Conservation (phyloP, 2,797 vertebrate species). For the Linurgus olivaceus region DNA sequence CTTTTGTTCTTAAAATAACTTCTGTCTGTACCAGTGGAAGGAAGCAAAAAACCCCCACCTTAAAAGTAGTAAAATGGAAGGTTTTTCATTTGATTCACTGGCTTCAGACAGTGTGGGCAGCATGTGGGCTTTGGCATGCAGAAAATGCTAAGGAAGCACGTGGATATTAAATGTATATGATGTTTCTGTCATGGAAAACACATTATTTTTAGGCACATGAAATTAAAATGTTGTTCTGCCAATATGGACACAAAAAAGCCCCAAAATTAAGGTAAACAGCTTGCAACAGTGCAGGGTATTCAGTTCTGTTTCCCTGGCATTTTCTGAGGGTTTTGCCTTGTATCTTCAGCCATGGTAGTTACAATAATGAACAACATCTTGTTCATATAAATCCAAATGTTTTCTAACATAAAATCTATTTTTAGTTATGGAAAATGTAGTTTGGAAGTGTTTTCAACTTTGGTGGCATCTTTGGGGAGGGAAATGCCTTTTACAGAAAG, state of each 20-base stretch:
- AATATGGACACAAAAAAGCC: neutral
- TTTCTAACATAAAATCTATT: neutral
- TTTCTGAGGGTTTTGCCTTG: neutral
- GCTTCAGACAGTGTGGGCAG: neutral
- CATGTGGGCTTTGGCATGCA: neutral
- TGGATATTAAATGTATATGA: neutral
- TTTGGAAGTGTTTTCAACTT: neutral
- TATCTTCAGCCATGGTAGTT: neutral
- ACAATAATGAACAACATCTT: neutral
- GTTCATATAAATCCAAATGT: neutral
- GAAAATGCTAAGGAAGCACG: neutral
- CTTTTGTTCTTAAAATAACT: neutral
- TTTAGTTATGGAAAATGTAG: neutral
- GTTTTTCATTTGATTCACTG: neutral
- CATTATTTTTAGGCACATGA: neutral
- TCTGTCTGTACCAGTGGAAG: neutral
- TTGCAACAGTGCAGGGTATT: neutral
- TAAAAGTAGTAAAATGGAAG: neutral
- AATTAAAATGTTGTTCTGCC: constrained; percentile 23
- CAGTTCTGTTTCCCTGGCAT: neutral
- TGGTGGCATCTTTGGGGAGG: neutral
- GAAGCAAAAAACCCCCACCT: neutral
- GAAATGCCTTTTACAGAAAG: neutral
- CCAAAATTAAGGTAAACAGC: neutral
- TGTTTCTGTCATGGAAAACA: neutral